Percentiles rank a stretch among this genome's conserved stretches.
These are phyloP conservation scores for Polydesmus complanatus DNA, from an alignment of 2,888 invertebrate genomes.

Conservation along the genomic window DNA sequence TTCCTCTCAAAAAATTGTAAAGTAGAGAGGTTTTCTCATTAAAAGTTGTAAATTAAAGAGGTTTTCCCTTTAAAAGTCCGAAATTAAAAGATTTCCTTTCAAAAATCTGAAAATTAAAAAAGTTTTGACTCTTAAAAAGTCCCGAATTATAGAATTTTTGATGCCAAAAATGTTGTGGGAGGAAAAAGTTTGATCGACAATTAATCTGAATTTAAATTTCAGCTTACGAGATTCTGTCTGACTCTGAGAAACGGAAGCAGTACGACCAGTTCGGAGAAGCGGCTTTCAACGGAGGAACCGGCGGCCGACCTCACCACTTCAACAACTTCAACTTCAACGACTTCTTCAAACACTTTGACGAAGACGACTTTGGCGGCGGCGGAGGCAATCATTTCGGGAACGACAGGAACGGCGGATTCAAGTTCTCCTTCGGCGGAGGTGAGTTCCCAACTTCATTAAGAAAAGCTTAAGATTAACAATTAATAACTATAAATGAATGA, in stretches of 20 bases:
- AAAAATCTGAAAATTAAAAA: too few relatives aligned
- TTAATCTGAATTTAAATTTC: too few relatives aligned
- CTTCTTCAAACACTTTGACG: slow-evolving; percentile 31
- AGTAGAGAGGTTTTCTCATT: too few relatives aligned
- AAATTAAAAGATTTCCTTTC: too few relatives aligned
- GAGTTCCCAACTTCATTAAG: slow-evolving; percentile 2
- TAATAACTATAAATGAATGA: not conserved
- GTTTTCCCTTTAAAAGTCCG: too few relatives aligned
- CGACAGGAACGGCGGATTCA: slow-evolving; percentile 17
- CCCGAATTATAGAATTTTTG: too few relatives aligned
- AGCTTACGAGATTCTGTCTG: slow-evolving; percentile 38
- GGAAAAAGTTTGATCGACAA: too few relatives aligned
- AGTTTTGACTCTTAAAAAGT: too few relatives aligned
- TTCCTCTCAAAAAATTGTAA: too few relatives aligned
- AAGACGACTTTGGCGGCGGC: slow-evolving; percentile 18
- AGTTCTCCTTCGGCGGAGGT: slow-evolving; percentile 21
- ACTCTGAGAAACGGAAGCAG: slow-evolving; percentile 32
- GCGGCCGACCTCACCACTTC: slow-evolving; percentile 24
- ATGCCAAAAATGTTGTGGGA: too few relatives aligned
- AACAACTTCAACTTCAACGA: slow-evolving; percentile 33
- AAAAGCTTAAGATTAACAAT: not conserved
- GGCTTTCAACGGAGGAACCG: slow-evolving; percentile 24
- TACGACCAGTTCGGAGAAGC: slow-evolving; percentile 35
- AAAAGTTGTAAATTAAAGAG: too few relatives aligned
- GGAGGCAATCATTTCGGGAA: slow-evolving; percentile 13